Evolutionary conservation across 2,797 vertebrate genomes (phyloP).

Genomic region (Uromys caudimaculatus): DNA sequence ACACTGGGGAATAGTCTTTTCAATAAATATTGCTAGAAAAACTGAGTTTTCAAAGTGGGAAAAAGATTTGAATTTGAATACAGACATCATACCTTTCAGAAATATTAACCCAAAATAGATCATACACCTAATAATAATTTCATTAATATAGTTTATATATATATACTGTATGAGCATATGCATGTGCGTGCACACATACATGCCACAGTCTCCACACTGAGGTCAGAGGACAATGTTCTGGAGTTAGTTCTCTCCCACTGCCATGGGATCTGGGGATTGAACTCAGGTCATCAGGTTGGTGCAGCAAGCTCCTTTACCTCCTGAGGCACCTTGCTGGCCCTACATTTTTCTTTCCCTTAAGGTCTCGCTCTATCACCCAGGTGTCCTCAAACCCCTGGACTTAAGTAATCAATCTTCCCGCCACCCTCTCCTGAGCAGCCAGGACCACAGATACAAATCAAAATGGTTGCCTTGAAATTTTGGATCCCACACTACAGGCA

Average conservation of each 20-base stretch:
- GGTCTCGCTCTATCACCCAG: background rate
- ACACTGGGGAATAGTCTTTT: background rate
- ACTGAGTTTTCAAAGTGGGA: background rate
- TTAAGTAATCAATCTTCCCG: background rate
- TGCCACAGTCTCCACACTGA: background rate
- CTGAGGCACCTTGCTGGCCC: background rate
- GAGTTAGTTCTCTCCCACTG: background rate
- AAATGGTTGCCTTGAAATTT: background rate
- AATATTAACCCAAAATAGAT: constrained; percentile 51
- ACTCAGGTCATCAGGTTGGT: background rate
- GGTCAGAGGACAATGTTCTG: background rate
- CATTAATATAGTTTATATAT: background rate
- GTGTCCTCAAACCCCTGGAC: background rate
- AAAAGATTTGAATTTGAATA: background rate
- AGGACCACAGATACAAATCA: background rate
- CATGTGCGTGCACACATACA: background rate
- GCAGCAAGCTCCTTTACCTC: background rate
- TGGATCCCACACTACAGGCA: background rate
- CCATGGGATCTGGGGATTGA: background rate
- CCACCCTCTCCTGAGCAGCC: background rate
- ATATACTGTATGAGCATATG: no score
- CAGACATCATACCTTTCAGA: background rate
- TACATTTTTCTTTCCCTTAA: background rate
- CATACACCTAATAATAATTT: background rate
- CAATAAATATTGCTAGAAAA: background rate